phyloP scores from a whole-genome alignment of 2,888 invertebrate species.

The Cheilosia impressa region DNA sequence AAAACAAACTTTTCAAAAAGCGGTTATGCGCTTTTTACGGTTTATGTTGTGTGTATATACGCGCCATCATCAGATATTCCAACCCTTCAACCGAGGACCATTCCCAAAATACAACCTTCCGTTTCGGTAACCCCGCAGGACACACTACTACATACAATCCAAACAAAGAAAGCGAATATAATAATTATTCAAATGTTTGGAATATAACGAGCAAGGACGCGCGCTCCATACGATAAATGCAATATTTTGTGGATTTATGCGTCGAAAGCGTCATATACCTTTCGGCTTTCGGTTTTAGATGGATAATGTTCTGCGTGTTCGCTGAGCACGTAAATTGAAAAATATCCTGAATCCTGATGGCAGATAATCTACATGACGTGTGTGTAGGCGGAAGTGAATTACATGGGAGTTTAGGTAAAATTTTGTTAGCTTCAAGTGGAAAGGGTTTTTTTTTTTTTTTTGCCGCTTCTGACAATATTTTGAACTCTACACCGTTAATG shows the following conservation, averaged over 20 bases:
- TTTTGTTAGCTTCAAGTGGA: conserved; percentile 26
- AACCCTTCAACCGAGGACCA: conserved; percentile 48
- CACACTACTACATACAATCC: conserved; percentile 1
- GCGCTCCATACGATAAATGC: conserved; percentile 58
- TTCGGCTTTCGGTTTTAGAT: conserved; percentile 19
- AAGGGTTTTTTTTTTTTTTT: background rate
- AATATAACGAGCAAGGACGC: conserved; percentile 22
- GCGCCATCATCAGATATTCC: conserved; percentile 34
- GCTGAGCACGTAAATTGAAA: conserved; percentile 71
- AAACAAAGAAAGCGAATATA: conserved; percentile 58
- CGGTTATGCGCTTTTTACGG: conserved; percentile 64
- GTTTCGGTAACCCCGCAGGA: background rate
- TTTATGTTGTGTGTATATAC: conserved; percentile 8
- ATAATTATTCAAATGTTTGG: conserved; percentile 71
- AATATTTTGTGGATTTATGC: conserved; percentile 71
- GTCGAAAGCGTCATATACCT: conserved; percentile 45
- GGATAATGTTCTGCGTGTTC: conserved; percentile 55
- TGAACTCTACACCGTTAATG: background rate
- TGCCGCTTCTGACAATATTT: background rate
- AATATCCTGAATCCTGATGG: conserved; percentile 64
- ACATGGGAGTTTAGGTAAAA: conserved; percentile 59
- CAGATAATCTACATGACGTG: conserved; percentile 66
- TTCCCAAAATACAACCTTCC: background rate
- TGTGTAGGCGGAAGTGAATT: conserved; percentile 70
- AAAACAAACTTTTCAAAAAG: conserved; percentile 72